A percentile compares a stretch with the other conserved stretches of the same genome.
phyloP scores from a whole-genome alignment of 2,113 vertebrate species.

The Sceloporus undulatus region DNA sequence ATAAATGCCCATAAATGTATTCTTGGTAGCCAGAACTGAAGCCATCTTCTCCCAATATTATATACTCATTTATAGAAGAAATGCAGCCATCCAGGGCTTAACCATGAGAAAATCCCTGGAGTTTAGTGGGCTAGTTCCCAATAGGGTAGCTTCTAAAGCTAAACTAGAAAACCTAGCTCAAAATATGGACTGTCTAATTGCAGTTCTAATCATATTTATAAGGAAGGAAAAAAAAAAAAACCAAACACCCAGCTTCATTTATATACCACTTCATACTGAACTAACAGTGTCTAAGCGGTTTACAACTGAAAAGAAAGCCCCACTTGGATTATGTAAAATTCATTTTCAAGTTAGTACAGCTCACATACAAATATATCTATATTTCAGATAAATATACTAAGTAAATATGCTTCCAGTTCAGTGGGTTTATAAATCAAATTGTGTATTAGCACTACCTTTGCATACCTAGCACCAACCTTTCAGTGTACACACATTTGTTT shows the following conservation, averaged over 20 bases:
- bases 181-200: neutral
- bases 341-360: neutral
- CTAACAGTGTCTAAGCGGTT: no score
- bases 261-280: no score
- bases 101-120: neutral
- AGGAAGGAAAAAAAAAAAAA: neutral
- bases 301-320: no score
- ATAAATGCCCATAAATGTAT: neutral
- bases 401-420: neutral
- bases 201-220: neutral
- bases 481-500: neutral
- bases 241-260: no score
- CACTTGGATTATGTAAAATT: neutral
- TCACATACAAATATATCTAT: neutral
- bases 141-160: neutral
- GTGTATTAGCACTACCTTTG: neutral
- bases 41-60: neutral
- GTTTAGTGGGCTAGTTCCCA: neutral
- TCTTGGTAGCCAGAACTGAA: neutral
- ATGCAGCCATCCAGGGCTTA: neutral
- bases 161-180: neutral
- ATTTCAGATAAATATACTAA: neutral
- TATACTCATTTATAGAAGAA: neutral
- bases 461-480: neutral
- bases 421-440: neutral